These are phyloP conservation scores for Anas capensis DNA, from an alignment of 2,797 vertebrate genomes.

Conservation along the genomic window DNA sequence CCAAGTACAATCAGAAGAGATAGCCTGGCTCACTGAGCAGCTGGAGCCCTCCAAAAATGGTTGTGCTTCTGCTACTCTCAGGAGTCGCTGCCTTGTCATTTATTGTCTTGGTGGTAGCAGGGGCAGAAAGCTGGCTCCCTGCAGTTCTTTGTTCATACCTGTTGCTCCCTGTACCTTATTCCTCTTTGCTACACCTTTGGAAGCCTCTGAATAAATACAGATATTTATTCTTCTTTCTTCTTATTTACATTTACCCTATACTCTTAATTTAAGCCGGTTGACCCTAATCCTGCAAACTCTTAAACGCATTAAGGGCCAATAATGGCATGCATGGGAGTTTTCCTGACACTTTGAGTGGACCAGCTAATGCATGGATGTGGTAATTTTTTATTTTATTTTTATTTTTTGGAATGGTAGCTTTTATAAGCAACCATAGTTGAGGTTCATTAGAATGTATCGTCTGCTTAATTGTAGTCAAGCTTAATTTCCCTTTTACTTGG, in stretches of 20 bases:
- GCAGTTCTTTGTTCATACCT: not conserved
- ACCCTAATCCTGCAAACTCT: constrained; percentile 31
- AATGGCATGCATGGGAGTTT: not conserved
- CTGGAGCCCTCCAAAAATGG: not conserved
- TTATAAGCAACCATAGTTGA: not conserved
- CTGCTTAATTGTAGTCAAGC: not conserved
- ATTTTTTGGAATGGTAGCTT: not conserved
- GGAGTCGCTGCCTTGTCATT: not conserved
- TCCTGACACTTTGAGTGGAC: not conserved
- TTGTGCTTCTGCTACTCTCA: not conserved
- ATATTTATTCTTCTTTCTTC: not conserved
- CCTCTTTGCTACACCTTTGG: not conserved
- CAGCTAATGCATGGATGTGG: not conserved
- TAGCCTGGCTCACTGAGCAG: not conserved
- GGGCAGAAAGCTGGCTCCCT: not conserved
- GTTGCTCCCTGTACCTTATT: not conserved
- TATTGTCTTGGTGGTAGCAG: not conserved
- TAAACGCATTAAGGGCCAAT: not conserved
- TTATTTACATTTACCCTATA: constrained; percentile 2
- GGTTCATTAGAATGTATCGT: not conserved
- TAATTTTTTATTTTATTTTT: not conserved
- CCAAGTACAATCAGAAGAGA: not conserved
- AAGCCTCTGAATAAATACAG: not conserved
- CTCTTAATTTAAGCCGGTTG: constrained; percentile 32
- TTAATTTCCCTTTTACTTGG: not conserved